Conservation (phyloP, 1,140 invertebrate species). For the Pseudomyrmex concolor region DNA sequence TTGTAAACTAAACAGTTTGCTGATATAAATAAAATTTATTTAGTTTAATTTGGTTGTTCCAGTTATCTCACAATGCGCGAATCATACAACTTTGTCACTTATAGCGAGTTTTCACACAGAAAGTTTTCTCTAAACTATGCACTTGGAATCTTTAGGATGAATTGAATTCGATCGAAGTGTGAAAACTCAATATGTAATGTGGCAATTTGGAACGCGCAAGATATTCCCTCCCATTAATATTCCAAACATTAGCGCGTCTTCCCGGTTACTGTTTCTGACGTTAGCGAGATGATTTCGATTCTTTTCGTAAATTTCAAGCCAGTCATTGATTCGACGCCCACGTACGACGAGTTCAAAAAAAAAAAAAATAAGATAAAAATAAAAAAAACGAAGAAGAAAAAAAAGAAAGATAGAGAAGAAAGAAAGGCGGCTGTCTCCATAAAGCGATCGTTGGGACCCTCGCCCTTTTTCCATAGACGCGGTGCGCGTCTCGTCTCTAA, state of each 20-base stretch:
- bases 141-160: neutral
- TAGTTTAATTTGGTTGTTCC: neutral
- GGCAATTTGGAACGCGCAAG: slow-evolving; percentile 18
- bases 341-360: slow-evolving; percentile 54
- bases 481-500: slow-evolving; percentile 74
- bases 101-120: no score
- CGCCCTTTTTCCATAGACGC: slow-evolving; percentile 70
- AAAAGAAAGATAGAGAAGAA: slow-evolving; percentile 50
- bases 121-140: neutral
- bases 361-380: slow-evolving; percentile 39
- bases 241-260: slow-evolving; percentile 17
- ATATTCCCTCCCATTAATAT: slow-evolving; percentile 34
- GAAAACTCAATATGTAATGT: neutral
- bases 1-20: slow-evolving; percentile 18
- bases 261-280: slow-evolving; percentile 19
- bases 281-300: slow-evolving; percentile 60
- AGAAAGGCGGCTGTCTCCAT: slow-evolving; percentile 64
- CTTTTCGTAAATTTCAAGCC: slow-evolving; percentile 68
- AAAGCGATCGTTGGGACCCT: slow-evolving; percentile 69
- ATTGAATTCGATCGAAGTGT: slow-evolving; percentile 8
- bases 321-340: slow-evolving; percentile 65
- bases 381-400: slow-evolving; percentile 34
- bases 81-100: neutral
- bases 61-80: neutral
- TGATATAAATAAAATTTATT: neutral